Conservation (phyloP, 2,888 invertebrate genomes). For the Eutolmus rufibarbis region DNA sequence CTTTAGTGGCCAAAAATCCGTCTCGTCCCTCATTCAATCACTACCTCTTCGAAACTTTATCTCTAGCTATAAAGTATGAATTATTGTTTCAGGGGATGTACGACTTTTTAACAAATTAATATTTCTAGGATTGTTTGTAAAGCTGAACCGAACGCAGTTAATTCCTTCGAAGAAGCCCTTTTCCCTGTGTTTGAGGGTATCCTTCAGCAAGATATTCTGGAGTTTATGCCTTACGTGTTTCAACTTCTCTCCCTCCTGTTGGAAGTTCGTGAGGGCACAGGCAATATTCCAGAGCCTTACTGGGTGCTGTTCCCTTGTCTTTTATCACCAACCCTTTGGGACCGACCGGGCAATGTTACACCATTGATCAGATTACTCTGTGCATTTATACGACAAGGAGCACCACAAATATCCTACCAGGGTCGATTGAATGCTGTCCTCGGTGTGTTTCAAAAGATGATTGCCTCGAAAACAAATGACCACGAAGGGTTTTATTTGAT, state of each 20-base stretch:
- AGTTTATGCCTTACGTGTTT: constrained; percentile 98
- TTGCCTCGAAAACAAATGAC: constrained; percentile 93
- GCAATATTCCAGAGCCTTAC: constrained; percentile 80
- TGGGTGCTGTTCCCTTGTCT: constrained; percentile 89
- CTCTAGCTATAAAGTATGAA: constrained; percentile 82
- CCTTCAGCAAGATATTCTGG: constrained; percentile 87
- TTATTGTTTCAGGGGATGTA: not conserved
- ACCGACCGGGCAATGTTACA: constrained; percentile 90
- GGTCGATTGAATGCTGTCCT: constrained; percentile 82
- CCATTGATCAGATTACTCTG: constrained; percentile 91
- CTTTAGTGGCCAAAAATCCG: constrained; percentile 88
- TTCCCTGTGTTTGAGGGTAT: constrained; percentile 97
- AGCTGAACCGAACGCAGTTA: constrained; percentile 78
- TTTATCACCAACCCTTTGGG: constrained; percentile 90
- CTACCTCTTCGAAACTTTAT: constrained; percentile 94
- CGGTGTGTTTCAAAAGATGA: constrained; percentile 95
- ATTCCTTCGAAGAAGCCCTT: constrained; percentile 88
- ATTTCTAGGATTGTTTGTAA: constrained; percentile 80
- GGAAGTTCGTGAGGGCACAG: constrained; percentile 71
- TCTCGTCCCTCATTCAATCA: constrained; percentile 98
- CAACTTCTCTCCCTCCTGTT: constrained; percentile 93
- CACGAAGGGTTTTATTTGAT: constrained; percentile 95
- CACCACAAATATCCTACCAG: constrained; percentile 71
- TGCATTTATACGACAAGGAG: constrained; percentile 80
- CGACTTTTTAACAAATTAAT: not conserved